A percentile compares a stretch with the other conserved stretches of the same genome.
Evolutionary conservation across 2,113 vertebrate species (phyloP).

Genomic region (Zeus faber): DNA sequence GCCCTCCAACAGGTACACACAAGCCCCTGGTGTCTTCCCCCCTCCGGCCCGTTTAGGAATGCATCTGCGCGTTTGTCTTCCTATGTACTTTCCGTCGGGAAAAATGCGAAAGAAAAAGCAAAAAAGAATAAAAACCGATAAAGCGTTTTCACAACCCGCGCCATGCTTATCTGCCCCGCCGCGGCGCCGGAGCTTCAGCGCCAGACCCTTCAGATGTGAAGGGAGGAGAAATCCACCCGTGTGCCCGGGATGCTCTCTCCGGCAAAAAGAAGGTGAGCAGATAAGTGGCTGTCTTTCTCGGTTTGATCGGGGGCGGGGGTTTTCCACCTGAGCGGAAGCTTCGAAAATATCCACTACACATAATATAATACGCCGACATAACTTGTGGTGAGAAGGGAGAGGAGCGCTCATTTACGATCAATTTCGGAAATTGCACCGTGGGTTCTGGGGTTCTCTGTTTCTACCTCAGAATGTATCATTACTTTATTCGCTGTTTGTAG

Average conservation of each 20-base stretch:
- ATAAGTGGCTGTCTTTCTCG: too few relatives aligned
- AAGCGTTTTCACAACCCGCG: slow-evolving; percentile 20
- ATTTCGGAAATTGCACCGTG: too few relatives aligned
- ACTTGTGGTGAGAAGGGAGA: neutral
- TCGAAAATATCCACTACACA: too few relatives aligned
- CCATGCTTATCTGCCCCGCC: slow-evolving; percentile 37
- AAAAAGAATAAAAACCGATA: slow-evolving; percentile 60
- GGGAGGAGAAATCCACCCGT: slow-evolving; percentile 18
- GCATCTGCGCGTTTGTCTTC: slow-evolving; percentile 62
- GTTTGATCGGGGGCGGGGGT: too few relatives aligned
- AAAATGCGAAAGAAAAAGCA: too few relatives aligned
- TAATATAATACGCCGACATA: too few relatives aligned
- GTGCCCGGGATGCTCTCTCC: slow-evolving; percentile 10
- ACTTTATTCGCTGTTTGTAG: neutral
- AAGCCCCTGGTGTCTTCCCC: slow-evolving; percentile 27
- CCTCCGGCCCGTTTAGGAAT: slow-evolving; percentile 58
- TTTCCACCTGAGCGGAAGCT: too few relatives aligned
- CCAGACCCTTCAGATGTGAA: slow-evolving; percentile 34
- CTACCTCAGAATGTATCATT: too few relatives aligned
- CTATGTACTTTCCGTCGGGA: slow-evolving; percentile 50
- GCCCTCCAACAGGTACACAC: slow-evolving; percentile 11
- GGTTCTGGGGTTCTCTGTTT: too few relatives aligned
- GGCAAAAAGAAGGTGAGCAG: slow-evolving; percentile 28
- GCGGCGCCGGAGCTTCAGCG: slow-evolving; percentile 19
- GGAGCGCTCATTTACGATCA: slow-evolving; percentile 4